Evolutionary conservation across 2,888 invertebrate species (phyloP).

Genomic region (Cephus rjabovi): DNA sequence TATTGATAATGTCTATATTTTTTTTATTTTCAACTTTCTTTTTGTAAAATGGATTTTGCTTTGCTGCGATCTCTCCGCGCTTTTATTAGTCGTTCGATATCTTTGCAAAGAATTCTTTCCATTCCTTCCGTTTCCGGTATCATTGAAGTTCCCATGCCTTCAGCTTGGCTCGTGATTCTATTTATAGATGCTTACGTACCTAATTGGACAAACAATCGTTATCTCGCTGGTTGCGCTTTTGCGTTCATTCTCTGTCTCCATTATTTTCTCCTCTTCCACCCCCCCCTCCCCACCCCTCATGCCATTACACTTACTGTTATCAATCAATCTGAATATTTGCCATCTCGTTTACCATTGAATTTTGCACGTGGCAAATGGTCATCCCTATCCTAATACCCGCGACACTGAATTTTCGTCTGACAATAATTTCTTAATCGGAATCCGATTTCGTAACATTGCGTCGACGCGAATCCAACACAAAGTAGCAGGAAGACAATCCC

Average conservation of each 20-base stretch:
- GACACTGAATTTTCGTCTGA: not conserved
- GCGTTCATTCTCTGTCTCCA: not conserved
- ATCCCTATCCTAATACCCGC: not conserved
- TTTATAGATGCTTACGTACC: constrained; percentile 9
- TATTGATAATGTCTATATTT: too few species aligned
- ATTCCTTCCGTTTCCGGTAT: constrained; percentile 5
- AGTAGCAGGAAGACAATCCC: not conserved
- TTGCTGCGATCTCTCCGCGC: not conserved
- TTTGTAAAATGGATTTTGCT: not conserved
- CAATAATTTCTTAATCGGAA: not conserved
- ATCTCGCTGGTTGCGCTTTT: constrained; percentile 11
- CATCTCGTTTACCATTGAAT: not conserved
- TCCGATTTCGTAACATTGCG: not conserved
- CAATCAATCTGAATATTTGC: not conserved
- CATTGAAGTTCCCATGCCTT: not conserved
- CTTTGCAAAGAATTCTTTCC: constrained; percentile 3
- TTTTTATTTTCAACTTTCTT: too few species aligned
- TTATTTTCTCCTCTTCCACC: constrained; percentile 5
- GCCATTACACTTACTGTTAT: constrained; percentile 11
- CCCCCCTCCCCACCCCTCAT: not conserved
- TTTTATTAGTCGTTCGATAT: not conserved
- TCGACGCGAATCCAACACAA: not conserved
- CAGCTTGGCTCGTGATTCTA: constrained; percentile 1
- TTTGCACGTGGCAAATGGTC: not conserved
- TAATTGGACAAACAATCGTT: constrained; percentile 18